These are phyloP conservation scores for Drosophila santomea DNA, from an alignment of 1,140 invertebrate species.

Conservation along the genomic window DNA sequence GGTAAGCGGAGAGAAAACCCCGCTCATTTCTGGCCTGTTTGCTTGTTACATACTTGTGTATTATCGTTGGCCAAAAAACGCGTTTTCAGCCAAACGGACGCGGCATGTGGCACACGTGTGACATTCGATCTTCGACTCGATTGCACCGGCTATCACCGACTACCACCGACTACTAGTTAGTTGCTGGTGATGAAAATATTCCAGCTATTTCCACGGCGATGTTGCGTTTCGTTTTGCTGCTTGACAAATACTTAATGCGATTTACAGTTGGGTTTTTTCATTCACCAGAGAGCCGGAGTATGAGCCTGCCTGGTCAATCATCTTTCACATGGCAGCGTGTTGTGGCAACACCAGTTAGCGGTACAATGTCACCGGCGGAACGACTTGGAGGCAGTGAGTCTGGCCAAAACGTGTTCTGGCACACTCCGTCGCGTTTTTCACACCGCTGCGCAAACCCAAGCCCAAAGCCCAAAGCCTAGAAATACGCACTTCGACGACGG, in stretches of 20 bases:
- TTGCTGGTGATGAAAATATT: conserved; percentile 46
- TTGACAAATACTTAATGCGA: conserved; percentile 72
- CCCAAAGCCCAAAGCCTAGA: conserved; percentile 13
- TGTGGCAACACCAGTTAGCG: conserved; percentile 63
- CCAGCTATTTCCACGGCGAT: conserved; percentile 52
- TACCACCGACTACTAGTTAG: conserved; percentile 22
- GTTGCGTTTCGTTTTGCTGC: conserved; percentile 56
- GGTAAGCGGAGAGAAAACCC: conserved; percentile 27
- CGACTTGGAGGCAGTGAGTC: conserved; percentile 2
- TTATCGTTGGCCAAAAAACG: conserved; percentile 41
- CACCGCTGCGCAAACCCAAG: conserved; percentile 33
- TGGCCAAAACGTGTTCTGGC: conserved; percentile 61
- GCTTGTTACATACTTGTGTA: conserved; percentile 20
- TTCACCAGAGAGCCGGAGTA: conserved; percentile 14
- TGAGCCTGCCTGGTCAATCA: conserved; percentile 48
- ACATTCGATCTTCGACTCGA: conserved; percentile 52
- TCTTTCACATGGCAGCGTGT: conserved; percentile 54
- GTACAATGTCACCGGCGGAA: conserved; percentile 58
- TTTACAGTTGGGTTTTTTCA: conserved; percentile 60
- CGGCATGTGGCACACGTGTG: conserved; percentile 51
- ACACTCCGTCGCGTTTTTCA: conserved; percentile 51
- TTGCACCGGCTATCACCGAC: conserved; percentile 32
- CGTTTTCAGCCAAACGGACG: conserved; percentile 38
- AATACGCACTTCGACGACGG: conserved; percentile 39
- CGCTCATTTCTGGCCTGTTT: conserved; percentile 11